A percentile compares a stretch with the other conserved stretches of the same genome.
Evolutionary conservation across 2,113 vertebrate species (phyloP).

Genomic region (Siniperca knerii): DNA sequence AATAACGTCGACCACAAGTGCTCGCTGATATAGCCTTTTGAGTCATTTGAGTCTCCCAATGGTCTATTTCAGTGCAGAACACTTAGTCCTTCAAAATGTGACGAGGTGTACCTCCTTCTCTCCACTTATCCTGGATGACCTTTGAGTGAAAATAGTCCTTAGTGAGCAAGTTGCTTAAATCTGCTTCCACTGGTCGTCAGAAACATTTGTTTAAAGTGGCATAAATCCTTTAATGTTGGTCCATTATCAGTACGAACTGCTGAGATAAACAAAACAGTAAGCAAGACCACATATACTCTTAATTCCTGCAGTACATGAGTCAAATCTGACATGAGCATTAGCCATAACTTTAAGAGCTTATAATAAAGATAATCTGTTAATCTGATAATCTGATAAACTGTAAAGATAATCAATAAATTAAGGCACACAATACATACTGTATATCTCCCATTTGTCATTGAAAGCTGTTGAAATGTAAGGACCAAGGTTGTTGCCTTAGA

Average conservation of each 20-base stretch:
- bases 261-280: constrained; percentile 31
- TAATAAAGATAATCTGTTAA: constrained; percentile 14
- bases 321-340: not conserved
- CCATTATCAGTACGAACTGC: constrained; percentile 26
- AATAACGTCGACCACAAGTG: constrained; percentile 86
- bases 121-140: constrained; percentile 72
- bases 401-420: constrained; percentile 25
- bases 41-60: constrained; percentile 85
- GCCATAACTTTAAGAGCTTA: not conserved
- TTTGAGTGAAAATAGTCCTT: constrained; percentile 73
- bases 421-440: not conserved
- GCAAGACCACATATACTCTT: not conserved
- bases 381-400: too few species aligned
- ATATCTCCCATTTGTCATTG: constrained; percentile 8
- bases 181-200: constrained; percentile 28
- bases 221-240: constrained; percentile 22
- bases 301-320: not conserved
- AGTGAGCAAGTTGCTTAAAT: constrained; percentile 61
- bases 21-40: constrained; percentile 82
- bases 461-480: constrained; percentile 11
- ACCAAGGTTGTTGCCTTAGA: constrained; percentile 53
- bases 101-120: constrained; percentile 70
- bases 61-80: constrained; percentile 82
- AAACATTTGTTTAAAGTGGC: constrained; percentile 59
- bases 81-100: constrained; percentile 82